These are phyloP conservation scores for Tetropium fuscum DNA, from an alignment of 2,888 invertebrate species.

Conservation along the genomic window DNA sequence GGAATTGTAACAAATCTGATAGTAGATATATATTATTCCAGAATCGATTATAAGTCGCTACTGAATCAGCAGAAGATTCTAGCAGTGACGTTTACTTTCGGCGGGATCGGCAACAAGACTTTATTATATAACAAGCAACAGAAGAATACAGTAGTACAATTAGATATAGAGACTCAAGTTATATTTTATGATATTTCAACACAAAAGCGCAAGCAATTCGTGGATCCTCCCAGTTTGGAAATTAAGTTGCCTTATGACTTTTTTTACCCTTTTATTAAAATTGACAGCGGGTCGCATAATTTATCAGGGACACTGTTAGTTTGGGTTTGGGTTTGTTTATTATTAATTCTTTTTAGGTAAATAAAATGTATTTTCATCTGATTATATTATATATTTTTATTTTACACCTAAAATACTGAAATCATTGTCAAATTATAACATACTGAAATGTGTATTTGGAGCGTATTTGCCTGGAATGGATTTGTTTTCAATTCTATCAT, in stretches of 20 bases:
- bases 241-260: constrained; percentile 73
- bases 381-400: no score
- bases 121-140: constrained; percentile 35
- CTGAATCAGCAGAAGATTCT: constrained; percentile 61
- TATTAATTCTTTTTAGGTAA: constrained; percentile 3
- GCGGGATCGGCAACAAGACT: constrained; percentile 36
- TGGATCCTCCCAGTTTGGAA: constrained; percentile 70
- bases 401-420: no score
- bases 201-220: constrained; percentile 65
- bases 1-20: constrained; percentile 60
- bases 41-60: constrained; percentile 55
- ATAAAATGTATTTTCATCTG: neutral
- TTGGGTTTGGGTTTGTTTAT: constrained; percentile 1
- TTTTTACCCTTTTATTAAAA: constrained; percentile 71
- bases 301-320: constrained; percentile 4
- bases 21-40: constrained; percentile 67
- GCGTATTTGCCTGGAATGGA: no score
- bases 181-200: constrained; percentile 67
- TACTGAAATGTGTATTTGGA: no score
- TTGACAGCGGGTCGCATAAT: constrained; percentile 45
- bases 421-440: no score
- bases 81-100: constrained; percentile 53
- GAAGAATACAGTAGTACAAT: constrained; percentile 37
- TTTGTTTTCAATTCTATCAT: no score
- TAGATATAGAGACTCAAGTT: constrained; percentile 52